These are phyloP conservation scores for Mimachlamys varia DNA, from an alignment of 2,888 invertebrate species.

Conservation along the genomic window DNA sequence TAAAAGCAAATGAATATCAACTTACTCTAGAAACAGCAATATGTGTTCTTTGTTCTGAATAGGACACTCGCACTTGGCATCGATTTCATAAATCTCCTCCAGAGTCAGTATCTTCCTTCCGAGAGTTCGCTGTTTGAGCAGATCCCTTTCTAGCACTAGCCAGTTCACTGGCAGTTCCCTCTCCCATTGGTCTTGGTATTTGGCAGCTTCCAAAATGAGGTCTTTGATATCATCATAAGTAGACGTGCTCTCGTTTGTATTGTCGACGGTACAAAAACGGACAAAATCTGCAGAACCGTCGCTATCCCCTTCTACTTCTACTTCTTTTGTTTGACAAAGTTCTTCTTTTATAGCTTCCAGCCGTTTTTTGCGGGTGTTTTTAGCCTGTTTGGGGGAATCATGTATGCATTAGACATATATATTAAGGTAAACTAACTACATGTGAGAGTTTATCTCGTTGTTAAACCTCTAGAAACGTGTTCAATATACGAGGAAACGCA, in stretches of 20 bases:
- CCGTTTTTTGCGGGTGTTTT: background rate
- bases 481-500: too few relatives aligned
- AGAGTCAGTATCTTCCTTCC: background rate
- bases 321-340: slow-evolving; percentile 11
- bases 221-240: background rate
- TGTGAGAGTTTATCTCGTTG: too few relatives aligned
- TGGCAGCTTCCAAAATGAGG: background rate
- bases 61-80: background rate
- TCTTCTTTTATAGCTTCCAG: background rate
- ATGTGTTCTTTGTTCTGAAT: background rate
- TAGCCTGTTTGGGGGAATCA: background rate
- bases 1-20: background rate
- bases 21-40: background rate
- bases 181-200: background rate
- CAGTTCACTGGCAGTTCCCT: background rate
- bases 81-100: background rate
- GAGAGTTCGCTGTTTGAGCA: background rate
- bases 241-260: background rate
- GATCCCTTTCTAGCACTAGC: background rate
- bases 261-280: background rate
- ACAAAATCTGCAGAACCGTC: background rate
- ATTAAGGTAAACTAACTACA: too few relatives aligned
- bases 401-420: too few relatives aligned
- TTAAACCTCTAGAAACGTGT: too few relatives aligned
- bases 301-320: background rate